Evolutionary conservation across 1,140 invertebrate species (phyloP), one percentile per base, ranked within the genome.

Genomic region (Drosophila eugracilis): DNA sequence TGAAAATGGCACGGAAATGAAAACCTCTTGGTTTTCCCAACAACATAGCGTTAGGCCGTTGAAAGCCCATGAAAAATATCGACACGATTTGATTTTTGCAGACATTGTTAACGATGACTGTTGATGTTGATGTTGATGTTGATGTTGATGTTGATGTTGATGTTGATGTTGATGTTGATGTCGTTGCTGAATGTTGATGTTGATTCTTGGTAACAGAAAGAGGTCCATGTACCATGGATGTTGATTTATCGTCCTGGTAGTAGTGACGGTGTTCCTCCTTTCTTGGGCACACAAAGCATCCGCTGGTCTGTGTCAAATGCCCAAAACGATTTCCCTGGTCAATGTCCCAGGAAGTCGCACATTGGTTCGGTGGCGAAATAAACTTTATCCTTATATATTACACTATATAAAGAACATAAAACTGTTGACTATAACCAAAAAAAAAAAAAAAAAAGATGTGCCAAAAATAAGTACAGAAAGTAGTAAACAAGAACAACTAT

Each of bases 201-300:
- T 15, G 34, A 7, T 37, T 5, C 36, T 7, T 15, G 7, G 32
- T 0, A 30, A 30, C 37, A 41, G 1, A 26, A 26, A 7, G 5
- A 26, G 26, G 7, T 6, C 26, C 26, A 7, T 26, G 37, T 17
- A 10, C 41, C 22, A 19, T 34, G 58, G 67, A 73, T 74, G 69
- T 80, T 79, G 77, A 80, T 80, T 69, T 79, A 81, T 80, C 48
- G 66, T 41, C 62, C 21, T 32, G 17, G 21, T n/a, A n/a, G n/a
- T n/a, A n/a, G n/a, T n/a, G n/a, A n/a, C n/a, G n/a, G n/a, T n/a
- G n/a, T n/a, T n/a, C n/a, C n/a, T n/a, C n/a, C n/a, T n/a, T n/a
- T n/a, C 7, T 21, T 24, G 55, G 14, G 17, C 5, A 48, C 21
- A 69, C 77, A 80, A 81, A 76, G 77, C 48, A 81, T 45, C 47